Conservation (phyloP, 2,888 invertebrate genomes). For the Drosophila paracracens region DNA sequence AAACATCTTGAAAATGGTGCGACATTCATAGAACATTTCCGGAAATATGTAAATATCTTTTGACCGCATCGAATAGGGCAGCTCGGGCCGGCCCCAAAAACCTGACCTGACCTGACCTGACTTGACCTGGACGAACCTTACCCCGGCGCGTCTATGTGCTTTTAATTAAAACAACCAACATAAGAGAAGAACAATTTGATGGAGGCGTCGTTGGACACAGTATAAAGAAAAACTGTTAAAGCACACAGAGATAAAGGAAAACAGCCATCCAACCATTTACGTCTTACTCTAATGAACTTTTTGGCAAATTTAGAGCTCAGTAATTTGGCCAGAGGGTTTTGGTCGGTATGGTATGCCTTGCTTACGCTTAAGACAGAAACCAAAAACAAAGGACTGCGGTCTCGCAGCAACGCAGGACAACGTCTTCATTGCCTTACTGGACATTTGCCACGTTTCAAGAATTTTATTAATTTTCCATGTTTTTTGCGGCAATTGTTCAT, state of each 20-base stretch:
- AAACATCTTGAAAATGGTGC: not conserved
- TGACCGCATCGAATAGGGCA: constrained; percentile 2
- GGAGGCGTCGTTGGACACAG: constrained; percentile 4
- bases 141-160: constrained; percentile 56
- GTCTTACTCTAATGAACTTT: constrained; percentile 59
- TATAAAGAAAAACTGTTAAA: constrained; percentile 28
- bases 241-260: constrained; percentile 11
- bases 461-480: constrained; percentile 66
- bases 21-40: not conserved
- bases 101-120: not conserved
- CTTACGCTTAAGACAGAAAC: constrained; percentile 1
- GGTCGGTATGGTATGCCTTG: not conserved
- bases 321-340: constrained; percentile 25
- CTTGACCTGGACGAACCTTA: not conserved
- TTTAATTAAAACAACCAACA: constrained; percentile 64
- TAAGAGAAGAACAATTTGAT: constrained; percentile 38
- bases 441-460: constrained; percentile 56
- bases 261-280: constrained; percentile 39
- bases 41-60: constrained; percentile 2
- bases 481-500: constrained; percentile 65
- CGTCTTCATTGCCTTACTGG: constrained; percentile 56
- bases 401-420: constrained; percentile 26
- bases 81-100: not conserved
- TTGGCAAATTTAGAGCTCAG: constrained; percentile 61
- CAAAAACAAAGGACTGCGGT: constrained; percentile 14